Evolutionary conservation across 2,113 vertebrate species (phyloP).

Genomic region (Paedocypris sp.): DNA sequence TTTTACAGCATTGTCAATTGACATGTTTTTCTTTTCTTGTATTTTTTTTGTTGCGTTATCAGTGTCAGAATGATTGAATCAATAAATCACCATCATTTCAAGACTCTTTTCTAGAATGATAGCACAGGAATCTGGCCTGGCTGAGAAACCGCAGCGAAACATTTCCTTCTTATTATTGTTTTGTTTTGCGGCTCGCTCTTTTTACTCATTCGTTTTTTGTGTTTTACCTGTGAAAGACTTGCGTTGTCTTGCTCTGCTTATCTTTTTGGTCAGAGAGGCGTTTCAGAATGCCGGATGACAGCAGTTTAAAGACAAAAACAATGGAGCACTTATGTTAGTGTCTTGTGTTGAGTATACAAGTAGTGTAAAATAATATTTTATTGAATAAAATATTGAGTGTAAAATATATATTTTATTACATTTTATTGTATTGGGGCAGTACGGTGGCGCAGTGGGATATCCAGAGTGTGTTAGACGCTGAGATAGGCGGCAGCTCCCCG

Average conservation of each 20-base stretch:
- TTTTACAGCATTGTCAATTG: background rate
- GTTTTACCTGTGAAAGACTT: constrained; percentile 13
- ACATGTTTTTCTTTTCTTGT: no score
- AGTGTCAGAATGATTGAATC: constrained; percentile 9
- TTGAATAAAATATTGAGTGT: no score
- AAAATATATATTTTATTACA: no score
- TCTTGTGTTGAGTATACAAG: no score
- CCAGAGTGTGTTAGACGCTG: no score
- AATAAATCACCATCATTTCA: constrained; percentile 10
- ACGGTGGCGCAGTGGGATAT: no score
- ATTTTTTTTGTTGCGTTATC: no score
- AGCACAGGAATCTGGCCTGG: background rate
- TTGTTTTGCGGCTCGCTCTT: constrained; percentile 2
- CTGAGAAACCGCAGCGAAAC: background rate
- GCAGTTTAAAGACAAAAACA: constrained; percentile 19
- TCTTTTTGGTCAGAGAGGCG: constrained; percentile 19
- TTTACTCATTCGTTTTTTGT: constrained; percentile 1
- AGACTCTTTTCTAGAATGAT: constrained; percentile 10
- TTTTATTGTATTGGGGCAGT: no score
- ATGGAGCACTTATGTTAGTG: constrained; percentile 30
- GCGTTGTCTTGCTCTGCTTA: background rate
- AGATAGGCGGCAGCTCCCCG: no score
- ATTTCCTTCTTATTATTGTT: background rate
- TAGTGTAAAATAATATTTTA: no score
- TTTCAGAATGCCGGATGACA: constrained; percentile 16